Conservation (phyloP, 2,113 vertebrate genomes). For the Syngnathus typhle region DNA sequence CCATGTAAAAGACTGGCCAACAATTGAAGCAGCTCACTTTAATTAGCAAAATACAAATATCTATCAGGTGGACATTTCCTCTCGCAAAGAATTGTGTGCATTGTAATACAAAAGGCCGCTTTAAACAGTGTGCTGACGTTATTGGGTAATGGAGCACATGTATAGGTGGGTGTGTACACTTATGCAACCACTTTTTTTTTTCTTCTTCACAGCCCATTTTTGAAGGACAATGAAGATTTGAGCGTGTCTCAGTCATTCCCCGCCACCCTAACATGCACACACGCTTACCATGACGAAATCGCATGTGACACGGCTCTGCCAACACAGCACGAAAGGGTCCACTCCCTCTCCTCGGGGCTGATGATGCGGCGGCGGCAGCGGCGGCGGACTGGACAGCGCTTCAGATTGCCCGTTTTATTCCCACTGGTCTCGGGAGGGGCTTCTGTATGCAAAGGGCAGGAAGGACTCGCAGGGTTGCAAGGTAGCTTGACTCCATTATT, state of each 20-base stretch:
- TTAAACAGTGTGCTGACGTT: neutral
- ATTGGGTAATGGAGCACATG: no score
- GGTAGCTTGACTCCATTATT: no score
- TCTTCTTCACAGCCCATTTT: neutral
- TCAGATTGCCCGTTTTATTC: neutral
- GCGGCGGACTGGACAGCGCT: neutral
- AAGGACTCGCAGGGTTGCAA: neutral
- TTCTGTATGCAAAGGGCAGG: no score
- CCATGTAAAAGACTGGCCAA: slow-evolving; percentile 53
- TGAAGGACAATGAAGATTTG: slow-evolving; percentile 31
- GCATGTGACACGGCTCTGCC: slow-evolving; percentile 64
- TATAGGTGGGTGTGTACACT: neutral
- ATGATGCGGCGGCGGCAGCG: neutral
- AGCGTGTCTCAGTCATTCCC: slow-evolving; percentile 42
- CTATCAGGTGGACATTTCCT: slow-evolving; percentile 70
- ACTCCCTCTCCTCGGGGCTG: slow-evolving; percentile 33
- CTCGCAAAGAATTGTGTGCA: slow-evolving; percentile 39
- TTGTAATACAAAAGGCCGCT: neutral
- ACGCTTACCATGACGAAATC: slow-evolving; percentile 61
- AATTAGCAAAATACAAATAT: slow-evolving; percentile 72
- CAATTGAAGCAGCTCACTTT: slow-evolving; percentile 56
- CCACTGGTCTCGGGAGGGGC: neutral
- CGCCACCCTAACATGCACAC: slow-evolving; percentile 30
- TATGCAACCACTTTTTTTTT: neutral
- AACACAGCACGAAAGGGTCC: slow-evolving; percentile 66